Conservation (phyloP, 2,113 vertebrate genomes). For the Cavia porcellus region DNA sequence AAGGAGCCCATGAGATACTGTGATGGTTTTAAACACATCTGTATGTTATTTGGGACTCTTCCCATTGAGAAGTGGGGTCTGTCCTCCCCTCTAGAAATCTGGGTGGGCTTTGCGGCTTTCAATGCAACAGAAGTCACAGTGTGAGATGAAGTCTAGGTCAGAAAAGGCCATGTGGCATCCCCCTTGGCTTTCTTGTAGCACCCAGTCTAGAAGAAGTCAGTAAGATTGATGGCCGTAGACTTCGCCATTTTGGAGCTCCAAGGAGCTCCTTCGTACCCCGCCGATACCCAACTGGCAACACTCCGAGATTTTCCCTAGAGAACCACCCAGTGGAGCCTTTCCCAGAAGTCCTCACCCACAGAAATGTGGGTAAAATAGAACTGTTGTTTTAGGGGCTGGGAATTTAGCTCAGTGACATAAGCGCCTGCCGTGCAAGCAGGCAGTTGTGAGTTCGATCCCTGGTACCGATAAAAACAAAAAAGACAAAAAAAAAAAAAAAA, state of each 20-base stretch:
- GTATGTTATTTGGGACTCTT: background rate
- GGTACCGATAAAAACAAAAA: too few species aligned
- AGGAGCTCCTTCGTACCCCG: background rate
- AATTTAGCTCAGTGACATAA: too few species aligned
- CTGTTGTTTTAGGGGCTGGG: background rate
- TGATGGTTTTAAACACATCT: background rate
- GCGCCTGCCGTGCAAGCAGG: too few species aligned
- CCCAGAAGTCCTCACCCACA: background rate
- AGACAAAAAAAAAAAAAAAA: background rate
- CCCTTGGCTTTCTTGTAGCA: background rate
- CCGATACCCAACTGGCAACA: background rate
- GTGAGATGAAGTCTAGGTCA: background rate
- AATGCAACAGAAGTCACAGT: background rate
- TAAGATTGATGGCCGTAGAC: background rate
- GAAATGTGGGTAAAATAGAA: background rate
- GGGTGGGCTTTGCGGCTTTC: background rate
- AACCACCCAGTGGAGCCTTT: background rate
- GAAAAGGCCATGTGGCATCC: background rate
- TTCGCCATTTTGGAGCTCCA: background rate
- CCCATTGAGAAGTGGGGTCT: background rate
- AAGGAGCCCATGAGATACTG: background rate
- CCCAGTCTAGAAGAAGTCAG: background rate
- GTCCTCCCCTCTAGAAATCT: background rate
- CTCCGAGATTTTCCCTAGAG: background rate
- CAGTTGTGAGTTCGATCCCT: too few species aligned